Percentiles rank a stretch among this genome's conserved stretches.
Conservation (phyloP, 1,140 invertebrate genomes). For the Episyrphus balteatus region DNA sequence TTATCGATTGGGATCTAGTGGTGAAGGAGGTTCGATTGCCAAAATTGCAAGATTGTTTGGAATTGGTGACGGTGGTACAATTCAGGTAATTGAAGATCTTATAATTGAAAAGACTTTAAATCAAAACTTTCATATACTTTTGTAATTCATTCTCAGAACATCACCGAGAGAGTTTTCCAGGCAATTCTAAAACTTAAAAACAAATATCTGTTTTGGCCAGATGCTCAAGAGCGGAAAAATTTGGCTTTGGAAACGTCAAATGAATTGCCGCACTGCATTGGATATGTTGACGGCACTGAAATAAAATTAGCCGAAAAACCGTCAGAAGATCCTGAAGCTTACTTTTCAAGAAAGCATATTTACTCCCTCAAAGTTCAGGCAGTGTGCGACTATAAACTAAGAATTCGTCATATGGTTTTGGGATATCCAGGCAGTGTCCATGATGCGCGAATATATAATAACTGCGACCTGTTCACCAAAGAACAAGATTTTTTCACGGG, state of each 20-base stretch:
- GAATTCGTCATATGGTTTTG: not conserved
- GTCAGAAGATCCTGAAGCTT: not conserved
- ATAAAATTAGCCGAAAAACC: slow-evolving; percentile 4
- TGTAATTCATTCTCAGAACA: not conserved
- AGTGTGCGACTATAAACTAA: not conserved
- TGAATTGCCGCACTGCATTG: slow-evolving; percentile 3
- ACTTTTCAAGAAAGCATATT: not conserved
- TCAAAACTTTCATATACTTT: no score
- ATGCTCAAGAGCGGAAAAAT: not conserved
- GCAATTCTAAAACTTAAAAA: not conserved
- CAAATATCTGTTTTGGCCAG: not conserved
- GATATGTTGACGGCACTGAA: slow-evolving; percentile 6
- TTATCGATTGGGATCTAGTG: slow-evolving; percentile 2
- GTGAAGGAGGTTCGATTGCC: not conserved
- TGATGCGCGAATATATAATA: slow-evolving; percentile 2
- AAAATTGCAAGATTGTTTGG: slow-evolving; percentile 5
- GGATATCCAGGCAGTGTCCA: not conserved
- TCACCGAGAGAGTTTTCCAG: not conserved
- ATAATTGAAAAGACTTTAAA: no score
- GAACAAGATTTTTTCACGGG: not conserved
- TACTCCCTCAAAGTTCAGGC: not conserved
- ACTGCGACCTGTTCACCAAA: slow-evolving; percentile 1
- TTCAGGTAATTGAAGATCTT: not conserved
- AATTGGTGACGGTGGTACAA: slow-evolving; percentile 1
- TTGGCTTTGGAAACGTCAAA: not conserved